Evolutionary conservation across 2,113 vertebrate genomes (phyloP).

Genomic region (Climacteris rufus): DNA sequence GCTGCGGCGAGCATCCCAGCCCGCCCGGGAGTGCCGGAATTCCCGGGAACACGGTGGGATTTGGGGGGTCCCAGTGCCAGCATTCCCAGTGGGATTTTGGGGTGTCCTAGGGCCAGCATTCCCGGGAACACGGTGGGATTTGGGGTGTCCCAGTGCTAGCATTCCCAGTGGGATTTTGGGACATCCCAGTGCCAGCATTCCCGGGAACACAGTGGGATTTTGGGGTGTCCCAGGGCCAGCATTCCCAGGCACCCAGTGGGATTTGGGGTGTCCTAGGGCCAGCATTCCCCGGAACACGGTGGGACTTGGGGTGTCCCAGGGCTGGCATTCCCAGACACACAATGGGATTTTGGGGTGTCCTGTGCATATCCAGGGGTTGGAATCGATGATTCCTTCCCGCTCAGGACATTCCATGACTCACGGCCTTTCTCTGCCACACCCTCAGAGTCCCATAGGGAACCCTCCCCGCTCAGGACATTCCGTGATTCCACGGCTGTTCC

Average conservation of each 20-base stretch:
- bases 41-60: no score
- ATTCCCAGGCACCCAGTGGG: not conserved
- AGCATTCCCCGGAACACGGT: not conserved
- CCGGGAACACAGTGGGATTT: no score
- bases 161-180: not conserved
- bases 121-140: not conserved
- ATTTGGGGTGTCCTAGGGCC: no score
- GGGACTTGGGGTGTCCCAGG: no score
- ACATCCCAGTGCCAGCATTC: not conserved
- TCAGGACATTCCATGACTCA: rapidly evolving
- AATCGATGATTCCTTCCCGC: rapidly evolving
- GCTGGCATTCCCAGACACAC: not conserved
- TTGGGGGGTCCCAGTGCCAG: no score
- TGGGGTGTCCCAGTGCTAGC: not conserved
- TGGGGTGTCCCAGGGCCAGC: not conserved
- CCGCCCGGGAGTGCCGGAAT: not conserved
- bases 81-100: not conserved
- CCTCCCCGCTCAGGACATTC: not conserved
- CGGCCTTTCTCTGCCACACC: not conserved
- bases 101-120: no score
- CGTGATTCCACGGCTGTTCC: rapidly evolving
- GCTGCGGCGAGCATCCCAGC: rapidly evolving
- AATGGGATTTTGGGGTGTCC: not conserved
- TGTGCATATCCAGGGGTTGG: not conserved
- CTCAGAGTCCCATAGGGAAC: rapidly evolving